Percentiles rank a stretch among this genome's conserved stretches.
phyloP scores from a whole-genome alignment of 1,140 invertebrate genomes.

The Neocloeon triangulifer region DNA sequence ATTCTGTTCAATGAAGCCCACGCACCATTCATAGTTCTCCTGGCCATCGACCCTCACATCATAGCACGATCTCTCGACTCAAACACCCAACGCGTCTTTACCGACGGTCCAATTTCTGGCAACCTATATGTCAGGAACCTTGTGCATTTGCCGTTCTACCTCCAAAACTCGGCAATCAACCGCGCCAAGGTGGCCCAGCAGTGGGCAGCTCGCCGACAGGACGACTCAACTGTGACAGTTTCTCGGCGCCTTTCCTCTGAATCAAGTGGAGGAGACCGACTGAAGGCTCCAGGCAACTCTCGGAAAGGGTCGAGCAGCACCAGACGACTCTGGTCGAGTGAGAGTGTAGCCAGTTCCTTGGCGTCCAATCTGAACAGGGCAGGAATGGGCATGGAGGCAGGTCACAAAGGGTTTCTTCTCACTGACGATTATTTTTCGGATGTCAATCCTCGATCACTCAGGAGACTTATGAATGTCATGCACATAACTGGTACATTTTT shows the following conservation, averaged over 20 bases:
- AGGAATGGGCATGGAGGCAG: conserved; percentile 21
- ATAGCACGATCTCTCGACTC: conserved; percentile 60
- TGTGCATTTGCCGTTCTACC: conserved; percentile 91
- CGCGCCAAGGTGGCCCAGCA: too few species aligned
- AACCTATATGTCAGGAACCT: conserved; percentile 90
- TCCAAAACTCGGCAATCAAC: conserved; percentile 95
- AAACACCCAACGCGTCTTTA: background rate
- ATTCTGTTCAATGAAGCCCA: conserved; percentile 78
- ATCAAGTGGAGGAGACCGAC: conserved; percentile 19
- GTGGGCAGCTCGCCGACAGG: conserved; percentile 36
- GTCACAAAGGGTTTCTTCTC: conserved; percentile 64
- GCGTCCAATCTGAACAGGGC: conserved; percentile 36
- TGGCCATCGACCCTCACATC: conserved; percentile 92
- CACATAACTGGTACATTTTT: conserved; percentile 61
- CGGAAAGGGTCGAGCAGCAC: conserved; percentile 23
- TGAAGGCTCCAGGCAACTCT: background rate
- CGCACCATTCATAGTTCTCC: conserved; percentile 73
- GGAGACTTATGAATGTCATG: conserved; percentile 90
- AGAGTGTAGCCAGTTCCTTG: conserved; percentile 72
- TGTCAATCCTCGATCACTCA: conserved; percentile 91
- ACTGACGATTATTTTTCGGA: conserved; percentile 94
- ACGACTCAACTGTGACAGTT: too few species aligned
- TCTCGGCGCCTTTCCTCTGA: conserved; percentile 51
- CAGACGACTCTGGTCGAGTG: conserved; percentile 51
- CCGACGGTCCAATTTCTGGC: conserved; percentile 42